Percentiles rank a stretch among this genome's conserved stretches.
Evolutionary conservation across 2,888 invertebrate species (phyloP).

Genomic region (Ditylenchus weischeri): DNA sequence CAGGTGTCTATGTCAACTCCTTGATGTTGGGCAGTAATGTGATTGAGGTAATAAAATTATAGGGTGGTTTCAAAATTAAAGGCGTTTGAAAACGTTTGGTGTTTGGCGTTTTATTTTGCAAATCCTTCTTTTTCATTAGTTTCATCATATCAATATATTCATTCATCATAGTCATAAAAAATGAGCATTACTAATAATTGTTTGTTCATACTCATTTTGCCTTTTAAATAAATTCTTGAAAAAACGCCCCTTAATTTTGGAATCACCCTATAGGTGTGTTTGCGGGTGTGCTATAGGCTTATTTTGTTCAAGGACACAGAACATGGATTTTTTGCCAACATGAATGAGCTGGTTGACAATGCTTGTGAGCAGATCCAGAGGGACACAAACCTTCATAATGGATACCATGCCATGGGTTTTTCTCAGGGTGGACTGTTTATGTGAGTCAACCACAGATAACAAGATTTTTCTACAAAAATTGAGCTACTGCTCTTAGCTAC

Average conservation of each 20-base stretch:
- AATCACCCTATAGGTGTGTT: too few relatives aligned
- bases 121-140: too few relatives aligned
- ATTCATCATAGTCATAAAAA: too few relatives aligned
- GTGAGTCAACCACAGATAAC: slow-evolving; percentile 65
- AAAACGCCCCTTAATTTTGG: too few relatives aligned
- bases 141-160: too few relatives aligned
- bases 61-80: too few relatives aligned
- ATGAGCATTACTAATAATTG: too few relatives aligned
- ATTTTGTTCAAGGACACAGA: slow-evolving; percentile 60
- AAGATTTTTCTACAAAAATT: background rate
- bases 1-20: slow-evolving; percentile 80
- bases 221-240: too few relatives aligned
- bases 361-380: slow-evolving; percentile 68
- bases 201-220: too few relatives aligned
- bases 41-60: slow-evolving; percentile 34
- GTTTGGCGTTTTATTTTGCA: too few relatives aligned
- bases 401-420: slow-evolving; percentile 92
- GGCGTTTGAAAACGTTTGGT: too few relatives aligned
- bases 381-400: slow-evolving; percentile 66
- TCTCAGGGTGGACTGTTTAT: slow-evolving; percentile 94
- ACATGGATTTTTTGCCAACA: slow-evolving; percentile 63
- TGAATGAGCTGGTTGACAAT: slow-evolving; percentile 64
- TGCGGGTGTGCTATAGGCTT: too few relatives aligned
- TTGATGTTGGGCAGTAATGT: slow-evolving; percentile 72
- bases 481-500: background rate